These are phyloP conservation scores for Diploscapter pachys DNA, from an alignment of 1,140 invertebrate genomes.

Conservation along the genomic window DNA sequence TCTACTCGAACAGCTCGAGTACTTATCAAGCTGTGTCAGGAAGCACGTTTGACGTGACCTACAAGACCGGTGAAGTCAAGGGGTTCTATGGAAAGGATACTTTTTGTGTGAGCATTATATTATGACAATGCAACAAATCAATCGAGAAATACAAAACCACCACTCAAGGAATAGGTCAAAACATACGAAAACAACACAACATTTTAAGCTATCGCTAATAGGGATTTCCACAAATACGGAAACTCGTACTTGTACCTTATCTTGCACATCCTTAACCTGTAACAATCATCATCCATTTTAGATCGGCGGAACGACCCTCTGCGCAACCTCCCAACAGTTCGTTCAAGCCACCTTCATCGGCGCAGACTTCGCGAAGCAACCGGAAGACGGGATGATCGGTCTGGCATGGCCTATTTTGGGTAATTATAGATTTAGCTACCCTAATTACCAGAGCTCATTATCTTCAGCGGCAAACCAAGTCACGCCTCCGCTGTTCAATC, in stretches of 20 bases:
- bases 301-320: constrained; percentile 24
- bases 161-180: neutral
- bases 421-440: neutral
- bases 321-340: constrained; percentile 26
- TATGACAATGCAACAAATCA: neutral
- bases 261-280: neutral
- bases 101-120: constrained; percentile 22
- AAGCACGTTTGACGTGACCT: constrained; percentile 21
- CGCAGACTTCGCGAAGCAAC: constrained; percentile 40
- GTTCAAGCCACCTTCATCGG: constrained; percentile 45
- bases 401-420: neutral
- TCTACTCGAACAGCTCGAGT: constrained; percentile 11
- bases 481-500: constrained; percentile 34
- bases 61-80: constrained; percentile 26
- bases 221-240: neutral
- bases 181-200: too few species aligned
- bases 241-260: neutral
- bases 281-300: constrained; percentile 1
- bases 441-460: too few species aligned
- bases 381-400: constrained; percentile 37
- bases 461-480: constrained; percentile 33
- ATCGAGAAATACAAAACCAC: neutral
- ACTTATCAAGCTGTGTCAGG: neutral
- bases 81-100: constrained; percentile 20
- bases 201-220: neutral